A percentile compares a stretch with the other conserved stretches of the same genome.
Evolutionary conservation across 2,113 vertebrate genomes (phyloP).

Genomic region (Haemorhous mexicanus): DNA sequence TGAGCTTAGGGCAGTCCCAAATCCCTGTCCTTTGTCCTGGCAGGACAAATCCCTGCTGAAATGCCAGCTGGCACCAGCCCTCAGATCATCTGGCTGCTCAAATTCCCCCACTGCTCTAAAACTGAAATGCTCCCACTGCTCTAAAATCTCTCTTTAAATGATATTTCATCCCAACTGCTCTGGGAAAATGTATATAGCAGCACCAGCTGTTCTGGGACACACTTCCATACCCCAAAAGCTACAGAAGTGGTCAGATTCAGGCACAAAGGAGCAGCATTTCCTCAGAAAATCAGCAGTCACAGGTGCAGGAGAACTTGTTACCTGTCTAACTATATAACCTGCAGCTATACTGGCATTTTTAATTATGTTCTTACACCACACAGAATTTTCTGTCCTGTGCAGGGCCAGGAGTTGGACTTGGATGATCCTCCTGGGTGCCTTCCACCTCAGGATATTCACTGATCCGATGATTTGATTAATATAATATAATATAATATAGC

Average conservation of each 20-base stretch:
- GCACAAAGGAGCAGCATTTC: not conserved
- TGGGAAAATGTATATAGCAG: fast-evolving
- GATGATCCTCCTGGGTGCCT: not conserved
- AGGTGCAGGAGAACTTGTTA: not conserved
- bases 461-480: not conserved
- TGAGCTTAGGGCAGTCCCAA: fast-evolving
- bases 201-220: not conserved
- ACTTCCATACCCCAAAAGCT: not conserved
- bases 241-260: not conserved
- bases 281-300: not conserved
- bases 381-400: fast-evolving
- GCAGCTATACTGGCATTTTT: not conserved
- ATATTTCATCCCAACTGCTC: not conserved
- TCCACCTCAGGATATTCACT: not conserved
- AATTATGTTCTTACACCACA: fast-evolving
- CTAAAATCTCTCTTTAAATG: not conserved
- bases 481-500: too few species aligned
- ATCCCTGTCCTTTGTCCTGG: not conserved
- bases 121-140: not conserved
- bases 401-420: not conserved
- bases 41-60: not conserved
- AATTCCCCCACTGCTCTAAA: not conserved
- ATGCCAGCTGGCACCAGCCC: not conserved
- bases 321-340: too few species aligned
- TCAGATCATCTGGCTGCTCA: not conserved